Evolutionary conservation across 2,113 vertebrate species (phyloP), one percentile per base, ranked within the genome.

Genomic region (Gorilla gorilla): DNA sequence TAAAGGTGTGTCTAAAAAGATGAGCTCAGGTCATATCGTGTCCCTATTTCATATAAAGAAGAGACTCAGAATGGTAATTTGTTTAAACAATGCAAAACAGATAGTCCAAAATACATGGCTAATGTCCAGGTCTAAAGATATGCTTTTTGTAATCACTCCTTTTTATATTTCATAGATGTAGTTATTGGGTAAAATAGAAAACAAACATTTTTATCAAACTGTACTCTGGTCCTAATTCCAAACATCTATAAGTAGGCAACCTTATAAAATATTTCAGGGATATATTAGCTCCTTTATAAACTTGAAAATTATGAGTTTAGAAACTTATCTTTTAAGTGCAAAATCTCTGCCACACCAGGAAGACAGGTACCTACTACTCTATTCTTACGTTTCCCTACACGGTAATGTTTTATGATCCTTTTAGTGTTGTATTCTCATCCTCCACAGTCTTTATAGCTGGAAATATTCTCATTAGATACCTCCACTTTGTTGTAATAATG

Each of bases 171-270:
- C 48, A 78, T 35, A 38, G 27, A 82, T 48, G 9, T n/a, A 48
- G 85, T 32, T 23, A 87, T 14, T 86, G 84, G 25, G 3, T 64
- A 59, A 89, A 78, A 85, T 8, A 89, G 66, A 89, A 89, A 95
- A 93, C 48, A 95, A 88, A 86, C 70, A 89, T 68, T 88, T 87
- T 18, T 50, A 45, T 45, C 10, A 92, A 68, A 64, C 64, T 87
- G 6, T 86, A 48, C 43, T 78, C 50, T 89, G 43, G 79, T 52
- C 16, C 80, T 85, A 89, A 94, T 89, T 85, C 48, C 35, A 85
- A 97, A 72, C 45, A 92, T 43, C n/a, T 89, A 5, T 27, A 66
- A 57, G 16, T 30, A 13, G 64, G 8, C 38, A 94, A 93, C 11
- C 25, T 93, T 73, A 85, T 30, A 61, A 87, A 89, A 72, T 45